These are phyloP conservation scores for Thermophis baileyi DNA, from an alignment of 2,113 vertebrate species.

Conservation along the genomic window DNA sequence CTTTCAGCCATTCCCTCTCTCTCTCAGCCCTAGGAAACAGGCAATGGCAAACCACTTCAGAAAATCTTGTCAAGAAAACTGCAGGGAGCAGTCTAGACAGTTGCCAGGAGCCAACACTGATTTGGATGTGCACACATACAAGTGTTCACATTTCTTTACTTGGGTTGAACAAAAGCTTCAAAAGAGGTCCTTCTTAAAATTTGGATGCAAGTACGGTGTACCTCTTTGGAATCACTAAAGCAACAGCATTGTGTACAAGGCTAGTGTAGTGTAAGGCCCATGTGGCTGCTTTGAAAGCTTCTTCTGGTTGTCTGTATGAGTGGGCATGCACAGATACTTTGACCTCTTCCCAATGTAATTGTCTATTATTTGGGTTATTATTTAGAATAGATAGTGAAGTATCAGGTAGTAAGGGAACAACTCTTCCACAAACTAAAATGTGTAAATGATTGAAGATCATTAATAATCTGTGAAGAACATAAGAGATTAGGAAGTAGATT, in stretches of 20 bases:
- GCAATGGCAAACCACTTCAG: not conserved
- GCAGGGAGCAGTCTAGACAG: not conserved
- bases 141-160: not conserved
- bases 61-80: not conserved
- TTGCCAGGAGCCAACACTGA: not conserved
- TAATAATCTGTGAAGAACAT: not conserved
- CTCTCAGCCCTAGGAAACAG: not conserved
- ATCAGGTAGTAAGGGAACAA: not conserved
- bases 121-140: not conserved
- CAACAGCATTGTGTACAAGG: not conserved
- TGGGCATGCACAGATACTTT: not conserved
- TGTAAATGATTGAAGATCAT: not conserved
- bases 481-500: not conserved
- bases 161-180: not conserved
- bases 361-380: not conserved
- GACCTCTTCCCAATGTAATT: not conserved
- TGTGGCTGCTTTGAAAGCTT: not conserved
- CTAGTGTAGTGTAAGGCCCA: not conserved
- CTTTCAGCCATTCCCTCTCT: not conserved
- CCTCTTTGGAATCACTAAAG: not conserved
- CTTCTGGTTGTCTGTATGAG: not conserved
- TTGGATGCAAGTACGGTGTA: not conserved
- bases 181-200: not conserved
- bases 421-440: not conserved
- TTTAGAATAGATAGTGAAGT: not conserved